phyloP scores from a whole-genome alignment of 2,888 invertebrate genomes.

The Gasteruption jaculator region DNA sequence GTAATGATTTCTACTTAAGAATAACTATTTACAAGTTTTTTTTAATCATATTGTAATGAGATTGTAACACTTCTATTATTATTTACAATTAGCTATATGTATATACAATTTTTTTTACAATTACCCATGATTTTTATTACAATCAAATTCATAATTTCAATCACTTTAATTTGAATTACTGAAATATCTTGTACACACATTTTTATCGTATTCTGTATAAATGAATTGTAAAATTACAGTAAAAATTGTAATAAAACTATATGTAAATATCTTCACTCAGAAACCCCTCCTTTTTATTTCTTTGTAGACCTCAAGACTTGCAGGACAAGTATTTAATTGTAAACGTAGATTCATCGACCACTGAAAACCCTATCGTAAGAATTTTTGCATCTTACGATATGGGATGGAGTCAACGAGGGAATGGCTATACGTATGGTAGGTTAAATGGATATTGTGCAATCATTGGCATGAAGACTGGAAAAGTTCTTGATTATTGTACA shows the following conservation, averaged over 20 bases:
- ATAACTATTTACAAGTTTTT: no score
- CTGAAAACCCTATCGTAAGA: conserved; percentile 1
- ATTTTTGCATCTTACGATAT: conserved; percentile 16
- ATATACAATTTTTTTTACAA: neutral
- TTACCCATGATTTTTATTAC: no score
- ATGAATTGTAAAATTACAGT: neutral
- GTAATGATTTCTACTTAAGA: no score
- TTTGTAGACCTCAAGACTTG: conserved; percentile 10
- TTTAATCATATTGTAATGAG: no score
- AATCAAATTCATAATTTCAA: no score
- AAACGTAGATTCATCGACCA: conserved; percentile 3
- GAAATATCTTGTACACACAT: neutral
- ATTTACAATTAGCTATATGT: neutral
- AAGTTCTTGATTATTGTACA: conserved; percentile 14
- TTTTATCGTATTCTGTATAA: neutral
- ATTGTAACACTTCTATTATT: neutral
- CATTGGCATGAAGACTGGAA: conserved; percentile 9
- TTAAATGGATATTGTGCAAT: conserved; percentile 11
- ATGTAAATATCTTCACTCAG: neutral
- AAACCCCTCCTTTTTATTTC: neutral
- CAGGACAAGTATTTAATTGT: conserved; percentile 7
- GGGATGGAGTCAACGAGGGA: conserved; percentile 14
- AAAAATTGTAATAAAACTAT: conserved; percentile 1
- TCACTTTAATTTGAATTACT: neutral
- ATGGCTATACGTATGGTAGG: conserved; percentile 10